phyloP scores from a whole-genome alignment of 37 sponge, comb jelly and placozoan species.

The Agelas oroides region DNA sequence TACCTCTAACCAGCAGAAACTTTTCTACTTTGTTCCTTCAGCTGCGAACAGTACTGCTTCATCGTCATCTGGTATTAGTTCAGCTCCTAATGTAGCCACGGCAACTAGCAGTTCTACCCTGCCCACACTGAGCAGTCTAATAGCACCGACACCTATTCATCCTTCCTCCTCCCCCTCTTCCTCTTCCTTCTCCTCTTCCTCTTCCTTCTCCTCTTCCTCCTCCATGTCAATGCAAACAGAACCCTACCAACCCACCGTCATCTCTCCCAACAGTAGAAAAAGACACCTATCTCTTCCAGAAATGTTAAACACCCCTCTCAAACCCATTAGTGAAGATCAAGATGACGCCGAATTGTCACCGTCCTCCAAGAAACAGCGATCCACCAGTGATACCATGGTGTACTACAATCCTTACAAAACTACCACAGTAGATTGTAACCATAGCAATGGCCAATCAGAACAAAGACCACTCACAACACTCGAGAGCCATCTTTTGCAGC shows the following conservation, averaged over 20 bases:
- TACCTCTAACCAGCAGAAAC: background rate
- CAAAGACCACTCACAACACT: background rate
- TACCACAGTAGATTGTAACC: background rate
- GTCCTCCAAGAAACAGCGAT: slow-evolving; percentile 24
- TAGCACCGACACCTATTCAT: background rate
- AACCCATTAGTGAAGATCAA: background rate
- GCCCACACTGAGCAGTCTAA: background rate
- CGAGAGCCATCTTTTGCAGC: slow-evolving; percentile 16
- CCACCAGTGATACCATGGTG: slow-evolving; percentile 25
- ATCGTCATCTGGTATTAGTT: background rate
- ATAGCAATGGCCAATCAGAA: background rate
- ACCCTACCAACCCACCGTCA: background rate
- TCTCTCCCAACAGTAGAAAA: slow-evolving; percentile 21
- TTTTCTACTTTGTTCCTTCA: slow-evolving; percentile 24
- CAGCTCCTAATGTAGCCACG: background rate
- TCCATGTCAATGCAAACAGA: background rate
- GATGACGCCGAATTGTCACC: slow-evolving; percentile 19
- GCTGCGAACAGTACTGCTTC: background rate
- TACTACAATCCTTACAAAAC: slow-evolving; percentile 1
- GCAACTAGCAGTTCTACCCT: background rate
- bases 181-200: background rate
- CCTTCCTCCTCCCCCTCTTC: background rate
- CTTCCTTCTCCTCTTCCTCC: background rate
- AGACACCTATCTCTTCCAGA: slow-evolving; percentile 31
- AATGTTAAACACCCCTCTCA: slow-evolving; percentile 19